Percentiles rank a stretch among this genome's conserved stretches.
phyloP scores from a whole-genome alignment of 2,113 vertebrate genomes.

The Paralichthys olivaceus region DNA sequence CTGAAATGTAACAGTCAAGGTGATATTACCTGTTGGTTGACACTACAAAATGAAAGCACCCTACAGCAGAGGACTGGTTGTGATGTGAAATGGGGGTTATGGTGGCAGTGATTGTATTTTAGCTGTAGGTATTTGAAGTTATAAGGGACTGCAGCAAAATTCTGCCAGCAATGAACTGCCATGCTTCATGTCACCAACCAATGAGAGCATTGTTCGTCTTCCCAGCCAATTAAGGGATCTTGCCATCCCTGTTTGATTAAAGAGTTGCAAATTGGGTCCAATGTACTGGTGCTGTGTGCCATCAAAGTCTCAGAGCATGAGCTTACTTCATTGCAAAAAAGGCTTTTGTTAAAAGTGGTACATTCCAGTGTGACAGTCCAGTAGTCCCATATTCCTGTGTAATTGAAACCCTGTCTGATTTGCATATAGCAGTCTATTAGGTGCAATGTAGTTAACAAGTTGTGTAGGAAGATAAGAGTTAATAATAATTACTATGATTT shows the following conservation, averaged over 20 bases:
- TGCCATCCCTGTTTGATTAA: conserved; percentile 44
- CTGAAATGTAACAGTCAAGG: conserved; percentile 40
- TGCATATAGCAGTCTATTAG: not conserved
- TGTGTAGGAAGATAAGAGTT: not conserved
- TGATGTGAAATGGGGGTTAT: conserved; percentile 27
- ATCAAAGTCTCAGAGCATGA: conserved; percentile 30
- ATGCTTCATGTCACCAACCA: conserved; percentile 42
- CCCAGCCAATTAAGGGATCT: conserved; percentile 52
- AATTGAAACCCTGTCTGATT: not conserved
- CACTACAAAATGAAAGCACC: conserved; percentile 27
- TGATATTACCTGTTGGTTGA: conserved; percentile 43
- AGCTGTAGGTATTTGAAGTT: conserved; percentile 32
- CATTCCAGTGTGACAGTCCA: not conserved
- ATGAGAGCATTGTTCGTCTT: conserved; percentile 40
- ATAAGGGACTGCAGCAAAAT: conserved; percentile 6
- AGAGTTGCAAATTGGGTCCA: conserved; percentile 45
- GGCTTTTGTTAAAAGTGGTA: not conserved
- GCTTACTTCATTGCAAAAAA: not conserved
- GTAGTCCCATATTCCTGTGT: not conserved
- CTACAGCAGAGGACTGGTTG: conserved; percentile 28
- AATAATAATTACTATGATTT: not conserved
- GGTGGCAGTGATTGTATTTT: conserved; percentile 5
- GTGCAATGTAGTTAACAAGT: not conserved
- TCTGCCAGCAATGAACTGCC: conserved; percentile 33
- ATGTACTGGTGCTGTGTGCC: conserved; percentile 13